Evolutionary conservation across 2,113 vertebrate genomes (phyloP), one percentile per base, ranked within the genome.

Genomic region (Crotalus viridis): DNA sequence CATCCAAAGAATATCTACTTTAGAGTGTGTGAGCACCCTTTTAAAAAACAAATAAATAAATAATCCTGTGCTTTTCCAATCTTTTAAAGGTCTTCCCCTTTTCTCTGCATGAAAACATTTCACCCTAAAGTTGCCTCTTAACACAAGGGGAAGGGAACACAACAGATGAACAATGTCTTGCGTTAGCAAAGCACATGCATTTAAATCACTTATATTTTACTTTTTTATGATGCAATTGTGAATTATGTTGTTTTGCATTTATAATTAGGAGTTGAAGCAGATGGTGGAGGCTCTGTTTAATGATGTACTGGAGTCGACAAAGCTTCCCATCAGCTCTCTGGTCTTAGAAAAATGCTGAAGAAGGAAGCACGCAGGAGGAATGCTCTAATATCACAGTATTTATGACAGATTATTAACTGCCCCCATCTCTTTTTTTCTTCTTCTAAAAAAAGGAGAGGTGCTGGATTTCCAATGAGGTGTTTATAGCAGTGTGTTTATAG

Each of bases 191-290:
- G 94, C 94, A 92, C 93, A 96, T 94, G 97, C 96, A 96, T 96
- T 96, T 97, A 96, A 96, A 97, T 97, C 95, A 96, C 96, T 97
- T 97, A 91, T 94, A 97, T 96, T 95, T 96, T 96, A 94, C 96
- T 96, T 96, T 96, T 97, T 97, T 97, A 97, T 96, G 95, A 93
- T 95, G 96, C 97, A 95, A 94, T 97, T 95, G 97, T 87, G 95
- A 95, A 95, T 97, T 95, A 96, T 96, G 95, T 97, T 97, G 94
- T 96, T 97, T 96, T 97, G 97, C 97, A 97, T 96, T 97, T 96
- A 95, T 96, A 97, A 97, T 97, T 96, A 96, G 97, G 96, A 95
- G 94, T 94, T 95, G 95, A 93, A 96, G 94, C 97, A 97, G 97
- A 97, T 97, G 97, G 96, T 85, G 93, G 95, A 95, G 95, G 43